Evolutionary conservation across 1,140 invertebrate genomes (phyloP), one percentile per base, ranked within the genome.

Genomic region (Drosophila arizonae): DNA sequence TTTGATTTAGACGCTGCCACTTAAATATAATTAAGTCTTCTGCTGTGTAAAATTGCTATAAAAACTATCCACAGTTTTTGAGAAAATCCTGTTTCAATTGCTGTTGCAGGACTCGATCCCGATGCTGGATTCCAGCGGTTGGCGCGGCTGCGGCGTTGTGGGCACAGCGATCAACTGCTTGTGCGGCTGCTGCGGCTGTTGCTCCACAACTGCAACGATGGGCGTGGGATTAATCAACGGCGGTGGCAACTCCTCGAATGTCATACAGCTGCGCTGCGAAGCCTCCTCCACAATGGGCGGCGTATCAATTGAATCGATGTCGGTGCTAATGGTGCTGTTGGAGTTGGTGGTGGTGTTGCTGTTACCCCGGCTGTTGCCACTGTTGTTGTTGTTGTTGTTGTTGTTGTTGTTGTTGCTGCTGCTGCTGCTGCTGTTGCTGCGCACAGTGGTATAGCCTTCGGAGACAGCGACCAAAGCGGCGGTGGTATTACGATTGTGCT

Each of bases 31-130:
- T 88, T 87, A 88, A 88, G 84, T 88, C 84, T 88, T 88, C 78
- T 88, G 79, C 79, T 84, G 84, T 88, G 85, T 89, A 88, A 84
- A 88, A 88, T 84, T 87, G 76, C 79, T 87, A 87, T 87, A 87
- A 82, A 87, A 87, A 84, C 72, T 79, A 82, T 79, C 81, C 4
- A 13, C 30, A 26, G 6, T 4, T 10, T 28, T 45, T n/a, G 63
- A 8, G 36, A 1, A 39, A 39, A 39, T 39, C 36, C 36, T 11
- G 10, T 3, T 45, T 24, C 46, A n/a, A 15, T 26, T 65, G 54
- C 46, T 39, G 9, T 39, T 26, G 13, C 48, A 8, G 11, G 64
- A 39, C n/a, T 58, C 64, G 66, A 51, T 9, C 46, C 9, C 46
- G 41, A 39, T 57, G 33, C 39, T 72, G 56, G 64, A 57, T 48